phyloP scores from a whole-genome alignment of 2,888 invertebrate species.

The Lepidochitona cinerea region DNA sequence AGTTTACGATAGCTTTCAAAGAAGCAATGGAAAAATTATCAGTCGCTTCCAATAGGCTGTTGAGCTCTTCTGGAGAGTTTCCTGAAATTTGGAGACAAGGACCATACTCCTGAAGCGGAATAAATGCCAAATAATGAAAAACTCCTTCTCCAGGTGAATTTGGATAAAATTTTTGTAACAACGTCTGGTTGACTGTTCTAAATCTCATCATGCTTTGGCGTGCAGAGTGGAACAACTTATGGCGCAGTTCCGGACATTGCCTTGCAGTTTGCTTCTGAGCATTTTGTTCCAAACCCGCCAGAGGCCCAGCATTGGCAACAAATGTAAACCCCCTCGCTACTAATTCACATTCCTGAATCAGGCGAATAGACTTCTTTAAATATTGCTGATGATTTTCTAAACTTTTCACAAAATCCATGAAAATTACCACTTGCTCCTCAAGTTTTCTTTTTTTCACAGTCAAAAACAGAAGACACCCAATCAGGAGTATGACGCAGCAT shows the following conservation, averaged over 20 bases:
- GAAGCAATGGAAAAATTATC: constrained; percentile 59
- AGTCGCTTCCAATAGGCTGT: constrained; percentile 40
- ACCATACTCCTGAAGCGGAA: constrained; percentile 57
- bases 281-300: not conserved
- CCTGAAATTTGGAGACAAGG: constrained; percentile 43
- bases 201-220: constrained; percentile 40
- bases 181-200: constrained; percentile 38
- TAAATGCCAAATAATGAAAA: constrained; percentile 45
- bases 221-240: constrained; percentile 39
- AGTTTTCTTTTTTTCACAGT: not conserved
- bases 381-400: not conserved
- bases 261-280: constrained; percentile 14
- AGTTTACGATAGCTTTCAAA: constrained; percentile 53
- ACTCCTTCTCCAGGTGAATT: constrained; percentile 33
- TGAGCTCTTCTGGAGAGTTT: constrained; percentile 24
- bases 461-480: not conserved
- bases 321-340: constrained; percentile 60
- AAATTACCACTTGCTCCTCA: not conserved
- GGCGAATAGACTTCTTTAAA: constrained; percentile 40
- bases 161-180: constrained; percentile 34
- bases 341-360: constrained; percentile 62
- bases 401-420: not conserved
- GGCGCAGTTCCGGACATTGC: constrained; percentile 56
- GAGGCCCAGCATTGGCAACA: constrained; percentile 38
- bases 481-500: not conserved